Evolutionary conservation across 2,888 invertebrate species (phyloP).

Genomic region (Drosophila cracens): DNA sequence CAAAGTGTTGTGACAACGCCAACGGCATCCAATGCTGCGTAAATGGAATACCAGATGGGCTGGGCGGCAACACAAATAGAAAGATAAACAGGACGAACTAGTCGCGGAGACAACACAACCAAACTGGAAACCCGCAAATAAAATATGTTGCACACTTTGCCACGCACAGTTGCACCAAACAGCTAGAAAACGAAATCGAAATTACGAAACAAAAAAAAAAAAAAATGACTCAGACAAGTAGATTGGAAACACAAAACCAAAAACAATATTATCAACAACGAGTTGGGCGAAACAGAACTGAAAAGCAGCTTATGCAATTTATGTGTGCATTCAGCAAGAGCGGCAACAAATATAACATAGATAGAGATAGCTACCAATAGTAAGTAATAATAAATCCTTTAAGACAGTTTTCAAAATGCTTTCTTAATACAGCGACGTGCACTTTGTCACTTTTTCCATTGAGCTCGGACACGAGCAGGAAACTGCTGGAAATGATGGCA

Average conservation of each 20-base stretch:
- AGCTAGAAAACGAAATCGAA: conserved; percentile 4
- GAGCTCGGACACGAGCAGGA: conserved; percentile 47
- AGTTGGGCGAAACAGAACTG: conserved; percentile 25
- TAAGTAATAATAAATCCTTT: conserved; percentile 65
- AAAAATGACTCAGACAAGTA: conserved; percentile 41
- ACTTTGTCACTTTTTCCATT: conserved; percentile 60
- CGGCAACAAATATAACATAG: conserved; percentile 10
- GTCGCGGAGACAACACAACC: conserved; percentile 24
- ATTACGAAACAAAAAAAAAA: neutral
- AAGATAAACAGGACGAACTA: neutral
- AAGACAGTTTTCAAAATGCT: conserved; percentile 58
- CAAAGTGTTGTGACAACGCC: conserved; percentile 68
- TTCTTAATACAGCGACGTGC: conserved; percentile 55
- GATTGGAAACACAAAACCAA: conserved; percentile 30
- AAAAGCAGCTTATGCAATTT: conserved; percentile 46
- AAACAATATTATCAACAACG: conserved; percentile 14
- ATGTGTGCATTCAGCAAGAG: conserved; percentile 27
- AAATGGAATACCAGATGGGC: conserved; percentile 31
- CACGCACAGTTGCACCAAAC: conserved; percentile 56
- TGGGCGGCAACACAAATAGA: neutral
- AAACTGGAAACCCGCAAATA: conserved; percentile 60
- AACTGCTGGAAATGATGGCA: conserved; percentile 42
- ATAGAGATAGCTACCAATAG: conserved; percentile 26
- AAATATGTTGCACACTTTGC: conserved; percentile 71
- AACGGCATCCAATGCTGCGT: conserved; percentile 35